Evolutionary conservation across 2,888 invertebrate species (phyloP).

Genomic region (Folsomia candida): DNA sequence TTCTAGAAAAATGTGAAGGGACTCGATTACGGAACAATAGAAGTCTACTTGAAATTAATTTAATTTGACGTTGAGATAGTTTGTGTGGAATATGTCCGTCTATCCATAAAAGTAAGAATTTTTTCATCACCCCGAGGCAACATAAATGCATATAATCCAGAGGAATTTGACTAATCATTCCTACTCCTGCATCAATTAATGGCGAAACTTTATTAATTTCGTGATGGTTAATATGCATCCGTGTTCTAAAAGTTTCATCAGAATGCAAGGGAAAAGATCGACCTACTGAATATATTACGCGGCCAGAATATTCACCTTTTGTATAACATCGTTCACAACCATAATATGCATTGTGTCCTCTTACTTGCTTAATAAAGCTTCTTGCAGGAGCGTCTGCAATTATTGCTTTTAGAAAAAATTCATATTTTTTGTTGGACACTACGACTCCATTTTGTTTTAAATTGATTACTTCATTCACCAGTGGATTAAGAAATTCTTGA

Average conservation of each 20-base stretch:
- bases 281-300: conserved; percentile 22
- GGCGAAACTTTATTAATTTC: conserved; percentile 12
- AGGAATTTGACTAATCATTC: conserved; percentile 23
- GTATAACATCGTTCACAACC: conserved; percentile 33
- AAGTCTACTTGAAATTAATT: neutral
- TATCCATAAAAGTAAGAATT: conserved; percentile 20
- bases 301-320: conserved; percentile 19
- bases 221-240: conserved; percentile 28
- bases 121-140: conserved; percentile 30
- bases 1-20: conserved; percentile 45
- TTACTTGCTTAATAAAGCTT: conserved; percentile 28
- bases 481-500: neutral
- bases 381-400: conserved; percentile 41
- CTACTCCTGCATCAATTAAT: conserved; percentile 14
- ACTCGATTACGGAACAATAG: neutral
- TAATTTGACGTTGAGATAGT: neutral
- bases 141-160: conserved; percentile 35
- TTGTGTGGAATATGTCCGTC: neutral
- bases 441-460: conserved; percentile 1
- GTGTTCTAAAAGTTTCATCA: conserved; percentile 16
- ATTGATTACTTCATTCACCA: neutral
- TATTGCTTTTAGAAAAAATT: conserved; percentile 14
- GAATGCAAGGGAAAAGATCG: conserved; percentile 23
- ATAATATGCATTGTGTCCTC: conserved; percentile 24
- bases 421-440: neutral